Percentiles rank a stretch among this genome's conserved stretches.
Conservation (phyloP, 2,113 vertebrate genomes). For the Pollimyrus isidori region DNA sequence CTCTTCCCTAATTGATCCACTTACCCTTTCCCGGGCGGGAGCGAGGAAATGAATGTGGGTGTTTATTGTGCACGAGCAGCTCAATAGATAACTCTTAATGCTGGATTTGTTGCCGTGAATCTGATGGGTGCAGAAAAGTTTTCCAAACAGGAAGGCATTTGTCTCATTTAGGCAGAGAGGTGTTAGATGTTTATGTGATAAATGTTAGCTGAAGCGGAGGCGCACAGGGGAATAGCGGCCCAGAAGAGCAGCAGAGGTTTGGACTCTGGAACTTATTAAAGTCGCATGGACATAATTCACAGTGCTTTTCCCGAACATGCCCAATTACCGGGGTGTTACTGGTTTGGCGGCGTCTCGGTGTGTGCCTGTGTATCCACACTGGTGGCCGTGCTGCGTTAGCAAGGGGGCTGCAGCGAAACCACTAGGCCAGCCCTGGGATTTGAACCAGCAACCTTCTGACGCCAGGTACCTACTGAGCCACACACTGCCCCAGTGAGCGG, state of each 20-base stretch:
- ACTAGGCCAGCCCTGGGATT: not conserved
- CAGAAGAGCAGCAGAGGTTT: conserved; percentile 34
- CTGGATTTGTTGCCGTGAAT: conserved; percentile 67
- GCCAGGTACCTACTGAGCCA: not conserved
- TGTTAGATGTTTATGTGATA: conserved; percentile 69
- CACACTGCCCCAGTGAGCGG: not conserved
- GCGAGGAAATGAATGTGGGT: conserved; percentile 77
- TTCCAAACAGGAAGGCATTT: conserved; percentile 68
- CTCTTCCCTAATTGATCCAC: conserved; percentile 90
- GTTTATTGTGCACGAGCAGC: conserved; percentile 76
- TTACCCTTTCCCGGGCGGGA: conserved; percentile 77
- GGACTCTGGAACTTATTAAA: conserved; percentile 70
- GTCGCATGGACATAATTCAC: conserved; percentile 60
- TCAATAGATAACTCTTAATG: conserved; percentile 87
- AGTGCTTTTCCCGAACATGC: conserved; percentile 52
- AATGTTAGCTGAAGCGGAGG: conserved; percentile 66
- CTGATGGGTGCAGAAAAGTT: conserved; percentile 57
- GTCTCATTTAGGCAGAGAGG: conserved; percentile 69
- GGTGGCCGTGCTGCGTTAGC: not conserved
- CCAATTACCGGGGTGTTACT: conserved; percentile 62
- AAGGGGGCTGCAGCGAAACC: not conserved
- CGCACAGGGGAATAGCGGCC: conserved; percentile 62
- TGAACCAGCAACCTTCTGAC: not conserved
- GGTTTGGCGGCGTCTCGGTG: conserved; percentile 38
- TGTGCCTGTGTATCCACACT: conserved; percentile 22